phyloP scores from a whole-genome alignment of 2,888 invertebrate species.

The Andrena chrysosceles region DNA sequence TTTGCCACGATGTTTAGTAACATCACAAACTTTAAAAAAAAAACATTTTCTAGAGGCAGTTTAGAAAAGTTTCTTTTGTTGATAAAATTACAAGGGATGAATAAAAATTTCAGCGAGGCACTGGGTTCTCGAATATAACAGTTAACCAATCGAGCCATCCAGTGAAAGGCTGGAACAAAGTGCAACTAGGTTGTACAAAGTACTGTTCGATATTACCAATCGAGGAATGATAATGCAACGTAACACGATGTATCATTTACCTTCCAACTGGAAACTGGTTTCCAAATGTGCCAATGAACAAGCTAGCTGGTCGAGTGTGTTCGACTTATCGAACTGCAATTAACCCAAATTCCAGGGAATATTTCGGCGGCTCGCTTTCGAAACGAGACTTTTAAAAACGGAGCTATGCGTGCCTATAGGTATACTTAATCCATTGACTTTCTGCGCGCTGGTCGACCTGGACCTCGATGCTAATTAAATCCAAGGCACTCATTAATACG shows the following conservation, averaged over 20 bases:
- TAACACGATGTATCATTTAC: neutral
- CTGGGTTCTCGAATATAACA: neutral
- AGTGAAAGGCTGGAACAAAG: conserved; percentile 43
- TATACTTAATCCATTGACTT: too few relatives aligned
- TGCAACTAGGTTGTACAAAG: neutral
- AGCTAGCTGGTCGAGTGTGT: conserved; percentile 4
- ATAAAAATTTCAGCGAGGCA: too few relatives aligned
- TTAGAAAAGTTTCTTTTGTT: too few relatives aligned
- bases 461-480: too few relatives aligned
- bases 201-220: neutral
- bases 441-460: too few relatives aligned
- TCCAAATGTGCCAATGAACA: neutral
- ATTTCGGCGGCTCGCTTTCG: neutral
- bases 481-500: too few relatives aligned
- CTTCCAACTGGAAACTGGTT: conserved; percentile 2
- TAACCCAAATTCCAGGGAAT: conserved; percentile 32
- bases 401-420: too few relatives aligned
- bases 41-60: too few relatives aligned
- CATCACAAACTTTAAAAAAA: too few relatives aligned
- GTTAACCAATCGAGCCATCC: neutral
- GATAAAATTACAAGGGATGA: too few relatives aligned
- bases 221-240: conserved; percentile 3
- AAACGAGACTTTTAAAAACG: neutral
- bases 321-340: conserved; percentile 12
- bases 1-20: too few relatives aligned